These are phyloP conservation scores for Pipa parva DNA, from an alignment of 2,113 vertebrate species.

Conservation along the genomic window DNA sequence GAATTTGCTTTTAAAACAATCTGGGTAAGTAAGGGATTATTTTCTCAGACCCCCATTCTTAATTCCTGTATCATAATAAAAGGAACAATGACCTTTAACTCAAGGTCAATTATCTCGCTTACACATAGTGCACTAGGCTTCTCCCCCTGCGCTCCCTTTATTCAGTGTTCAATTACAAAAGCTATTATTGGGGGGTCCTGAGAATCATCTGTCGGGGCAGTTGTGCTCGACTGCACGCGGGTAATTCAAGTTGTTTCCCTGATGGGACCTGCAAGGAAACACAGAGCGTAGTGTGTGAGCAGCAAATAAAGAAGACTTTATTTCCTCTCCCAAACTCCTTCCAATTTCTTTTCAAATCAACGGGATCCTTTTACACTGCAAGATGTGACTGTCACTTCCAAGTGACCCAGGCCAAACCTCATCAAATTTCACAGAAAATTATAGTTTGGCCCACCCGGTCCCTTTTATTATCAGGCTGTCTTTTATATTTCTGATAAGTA, in stretches of 20 bases:
- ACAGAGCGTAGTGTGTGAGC: conserved; percentile 27
- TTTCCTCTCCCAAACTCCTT: conserved; percentile 13
- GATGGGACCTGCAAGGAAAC: conserved; percentile 11
- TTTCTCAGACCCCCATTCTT: neutral
- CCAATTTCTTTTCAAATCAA: neutral
- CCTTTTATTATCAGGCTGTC: neutral
- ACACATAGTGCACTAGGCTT: conserved; percentile 3
- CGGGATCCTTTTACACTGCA: conserved; percentile 28
- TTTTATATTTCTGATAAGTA: conserved; percentile 7
- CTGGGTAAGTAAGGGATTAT: neutral
- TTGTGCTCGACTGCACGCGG: conserved; percentile 29
- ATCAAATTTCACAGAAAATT: neutral
- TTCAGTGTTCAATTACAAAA: conserved; percentile 16
- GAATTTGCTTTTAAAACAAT: too few relatives aligned
- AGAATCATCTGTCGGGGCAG: conserved; percentile 29
- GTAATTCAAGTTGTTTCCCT: conserved; percentile 31
- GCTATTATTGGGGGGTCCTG: conserved; percentile 37
- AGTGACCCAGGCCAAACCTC: conserved; percentile 12
- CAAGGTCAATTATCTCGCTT: conserved; percentile 11
- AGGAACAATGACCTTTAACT: conserved; percentile 23
- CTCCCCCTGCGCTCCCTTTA: neutral
- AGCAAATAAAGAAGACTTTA: conserved; percentile 29
- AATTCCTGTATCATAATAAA: conserved; percentile 6
- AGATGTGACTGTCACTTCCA: conserved; percentile 23
- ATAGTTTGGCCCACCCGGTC: conserved; percentile 12